Evolutionary conservation across 2,888 invertebrate species (phyloP).

Genomic region (Julus scandinavius): DNA sequence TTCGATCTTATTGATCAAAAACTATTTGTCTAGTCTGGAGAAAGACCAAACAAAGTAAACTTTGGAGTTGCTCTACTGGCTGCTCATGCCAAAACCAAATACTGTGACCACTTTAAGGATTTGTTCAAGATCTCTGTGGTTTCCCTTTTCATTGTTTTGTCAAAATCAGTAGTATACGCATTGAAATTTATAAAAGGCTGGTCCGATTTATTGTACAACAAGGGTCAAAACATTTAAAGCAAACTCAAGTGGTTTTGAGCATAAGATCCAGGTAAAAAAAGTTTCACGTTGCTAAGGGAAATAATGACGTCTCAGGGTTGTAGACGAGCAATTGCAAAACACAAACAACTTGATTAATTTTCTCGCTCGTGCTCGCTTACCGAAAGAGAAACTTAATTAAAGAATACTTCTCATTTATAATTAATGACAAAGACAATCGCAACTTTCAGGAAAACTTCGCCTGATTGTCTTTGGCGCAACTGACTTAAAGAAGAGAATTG

Average conservation of each 20-base stretch:
- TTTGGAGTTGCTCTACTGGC: too few relatives aligned
- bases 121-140: too few relatives aligned
- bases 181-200: too few relatives aligned
- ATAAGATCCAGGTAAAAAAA: background rate
- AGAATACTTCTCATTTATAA: background rate
- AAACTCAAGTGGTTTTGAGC: background rate
- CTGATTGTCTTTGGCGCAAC: constrained; percentile 29
- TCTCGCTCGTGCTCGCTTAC: background rate
- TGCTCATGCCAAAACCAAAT: too few relatives aligned
- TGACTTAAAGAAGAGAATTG: background rate
- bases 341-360: constrained; percentile 9
- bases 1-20: too few relatives aligned
- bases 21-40: too few relatives aligned
- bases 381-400: background rate
- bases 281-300: background rate
- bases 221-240: too few relatives aligned
- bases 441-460: background rate
- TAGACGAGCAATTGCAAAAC: background rate
- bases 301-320: background rate
- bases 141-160: too few relatives aligned
- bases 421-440: constrained; percentile 5
- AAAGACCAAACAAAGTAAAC: too few relatives aligned
- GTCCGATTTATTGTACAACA: too few relatives aligned
- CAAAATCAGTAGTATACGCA: too few relatives aligned
- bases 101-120: too few relatives aligned